A percentile compares a stretch with the other conserved stretches of the same genome.
Evolutionary conservation across 2,888 invertebrate genomes (phyloP).

Genomic region (Thereva nobilitata): DNA sequence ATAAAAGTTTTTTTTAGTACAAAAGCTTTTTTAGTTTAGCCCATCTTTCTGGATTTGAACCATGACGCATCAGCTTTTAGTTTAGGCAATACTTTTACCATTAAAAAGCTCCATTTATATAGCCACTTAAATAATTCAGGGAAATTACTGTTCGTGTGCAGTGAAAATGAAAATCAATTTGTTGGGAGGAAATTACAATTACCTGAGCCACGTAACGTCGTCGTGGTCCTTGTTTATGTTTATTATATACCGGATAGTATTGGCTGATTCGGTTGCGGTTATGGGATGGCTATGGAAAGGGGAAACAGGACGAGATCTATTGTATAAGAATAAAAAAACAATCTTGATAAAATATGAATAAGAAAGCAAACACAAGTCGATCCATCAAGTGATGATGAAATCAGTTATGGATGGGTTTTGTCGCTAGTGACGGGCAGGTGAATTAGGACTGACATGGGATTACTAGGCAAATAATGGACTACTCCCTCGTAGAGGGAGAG

Average conservation of each 20-base stretch:
- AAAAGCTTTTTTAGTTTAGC: no score
- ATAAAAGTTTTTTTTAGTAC: no score
- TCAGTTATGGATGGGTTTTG: slow-evolving; percentile 17
- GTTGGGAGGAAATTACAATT: slow-evolving; percentile 1
- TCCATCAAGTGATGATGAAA: not conserved
- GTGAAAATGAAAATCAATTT: slow-evolving; percentile 21
- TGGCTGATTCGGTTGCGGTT: no score
- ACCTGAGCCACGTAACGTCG: not conserved
- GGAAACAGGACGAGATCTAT: no score
- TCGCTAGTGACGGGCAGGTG: slow-evolving; percentile 16
- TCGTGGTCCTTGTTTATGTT: no score
- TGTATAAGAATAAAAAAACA: no score
- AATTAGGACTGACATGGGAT: slow-evolving; percentile 10
- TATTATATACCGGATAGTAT: no score
- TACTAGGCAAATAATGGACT: slow-evolving; percentile 7
- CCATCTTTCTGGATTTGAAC: no score
- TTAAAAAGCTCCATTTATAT: slow-evolving; percentile 7
- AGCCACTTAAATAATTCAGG: slow-evolving; percentile 16
- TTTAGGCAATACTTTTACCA: not conserved
- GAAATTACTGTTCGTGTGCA: slow-evolving; percentile 19
- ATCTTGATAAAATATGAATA: no score
- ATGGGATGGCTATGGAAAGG: no score
- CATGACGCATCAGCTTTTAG: no score
- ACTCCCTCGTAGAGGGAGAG: not conserved
- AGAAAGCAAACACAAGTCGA: no score